Evolutionary conservation across 2,888 invertebrate genomes (phyloP).

Genomic region (Cephus pygmeus): DNA sequence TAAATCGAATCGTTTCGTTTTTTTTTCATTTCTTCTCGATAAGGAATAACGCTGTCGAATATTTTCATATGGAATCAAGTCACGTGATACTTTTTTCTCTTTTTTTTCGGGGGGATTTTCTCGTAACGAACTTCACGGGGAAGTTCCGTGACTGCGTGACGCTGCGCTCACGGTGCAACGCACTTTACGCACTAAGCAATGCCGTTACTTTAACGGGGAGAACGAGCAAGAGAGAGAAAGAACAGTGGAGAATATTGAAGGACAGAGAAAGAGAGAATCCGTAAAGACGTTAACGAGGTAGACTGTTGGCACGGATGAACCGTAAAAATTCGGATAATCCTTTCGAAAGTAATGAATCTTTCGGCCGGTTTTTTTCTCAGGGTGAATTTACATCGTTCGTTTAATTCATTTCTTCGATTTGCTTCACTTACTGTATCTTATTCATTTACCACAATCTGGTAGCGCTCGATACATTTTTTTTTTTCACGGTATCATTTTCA

Average conservation of each 20-base stretch:
- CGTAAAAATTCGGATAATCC: slow-evolving; percentile 34
- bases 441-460: neutral
- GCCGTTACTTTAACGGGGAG: neutral
- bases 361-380: neutral
- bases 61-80: neutral
- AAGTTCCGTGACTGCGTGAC: neutral
- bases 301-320: slow-evolving; percentile 33
- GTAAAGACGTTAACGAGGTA: slow-evolving; percentile 35
- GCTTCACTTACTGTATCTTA: neutral
- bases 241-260: neutral
- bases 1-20: neutral
- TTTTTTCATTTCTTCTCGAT: neutral
- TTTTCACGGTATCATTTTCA: neutral
- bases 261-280: slow-evolving; percentile 2
- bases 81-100: no score
- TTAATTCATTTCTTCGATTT: neutral
- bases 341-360: slow-evolving; percentile 17
- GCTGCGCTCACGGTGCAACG: neutral
- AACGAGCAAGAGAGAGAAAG: neutral
- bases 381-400: neutral
- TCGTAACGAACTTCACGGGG: neutral
- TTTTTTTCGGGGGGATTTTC: neutral
- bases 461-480: neutral
- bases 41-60: neutral
- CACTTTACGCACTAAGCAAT: neutral